Conservation (phyloP, 2,113 vertebrate species). For the Mus spicilegus region DNA sequence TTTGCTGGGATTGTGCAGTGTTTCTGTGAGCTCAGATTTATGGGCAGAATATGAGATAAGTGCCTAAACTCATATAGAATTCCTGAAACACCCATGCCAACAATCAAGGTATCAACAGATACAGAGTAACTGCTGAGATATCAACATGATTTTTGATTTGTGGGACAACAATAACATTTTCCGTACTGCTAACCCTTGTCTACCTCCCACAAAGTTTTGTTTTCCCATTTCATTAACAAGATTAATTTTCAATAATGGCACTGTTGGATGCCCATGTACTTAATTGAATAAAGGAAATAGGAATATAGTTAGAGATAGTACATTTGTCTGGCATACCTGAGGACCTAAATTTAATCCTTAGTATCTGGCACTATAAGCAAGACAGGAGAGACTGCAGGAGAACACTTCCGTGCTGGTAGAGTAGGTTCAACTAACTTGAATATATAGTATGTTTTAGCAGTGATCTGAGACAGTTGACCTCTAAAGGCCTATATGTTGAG, state of each 20-base stretch:
- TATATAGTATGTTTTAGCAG: neutral
- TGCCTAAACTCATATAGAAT: neutral
- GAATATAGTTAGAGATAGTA: neutral
- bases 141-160: too few relatives aligned
- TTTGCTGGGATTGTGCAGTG: neutral
- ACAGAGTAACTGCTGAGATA: neutral
- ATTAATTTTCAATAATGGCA: neutral
- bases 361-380: neutral
- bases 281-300: neutral
- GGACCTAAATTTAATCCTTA: neutral
- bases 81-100: neutral
- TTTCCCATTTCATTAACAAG: neutral
- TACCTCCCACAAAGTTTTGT: neutral
- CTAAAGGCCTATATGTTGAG: neutral
- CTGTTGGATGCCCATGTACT: neutral
- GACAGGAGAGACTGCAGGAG: neutral
- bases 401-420: neutral
- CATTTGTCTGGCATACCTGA: neutral
- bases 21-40: neutral
- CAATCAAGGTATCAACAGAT: neutral
- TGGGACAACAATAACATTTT: neutral
- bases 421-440: neutral
- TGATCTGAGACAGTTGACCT: neutral
- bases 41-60: neutral
- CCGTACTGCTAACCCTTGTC: fast-evolving